Evolutionary conservation across 2,113 vertebrate genomes (phyloP).

Genomic region (Anoplopoma fimbria): DNA sequence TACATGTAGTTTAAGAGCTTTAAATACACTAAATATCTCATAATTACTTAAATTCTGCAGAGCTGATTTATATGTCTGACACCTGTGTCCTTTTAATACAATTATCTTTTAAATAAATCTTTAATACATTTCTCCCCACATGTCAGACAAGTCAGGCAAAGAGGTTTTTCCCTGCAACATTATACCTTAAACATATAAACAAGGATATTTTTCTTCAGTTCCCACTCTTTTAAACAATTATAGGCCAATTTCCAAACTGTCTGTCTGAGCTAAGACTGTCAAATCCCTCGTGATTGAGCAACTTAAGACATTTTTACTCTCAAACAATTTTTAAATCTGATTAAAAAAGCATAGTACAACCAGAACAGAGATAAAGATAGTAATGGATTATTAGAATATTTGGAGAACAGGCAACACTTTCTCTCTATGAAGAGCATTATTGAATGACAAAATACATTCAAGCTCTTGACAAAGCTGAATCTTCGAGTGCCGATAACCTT

Average conservation of each 20-base stretch:
- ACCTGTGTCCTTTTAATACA: slow-evolving; percentile 4
- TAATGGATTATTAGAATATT: not conserved
- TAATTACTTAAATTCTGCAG: not conserved
- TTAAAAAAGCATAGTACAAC: not conserved
- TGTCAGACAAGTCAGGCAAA: not conserved
- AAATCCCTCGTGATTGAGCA: not conserved
- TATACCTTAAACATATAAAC: not conserved
- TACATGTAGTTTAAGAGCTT: not conserved
- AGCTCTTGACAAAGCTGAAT: not conserved
- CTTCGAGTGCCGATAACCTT: not conserved
- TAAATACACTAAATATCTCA: not conserved
- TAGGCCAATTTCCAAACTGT: not conserved
- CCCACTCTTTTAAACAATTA: not conserved
- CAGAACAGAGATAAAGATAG: not conserved
- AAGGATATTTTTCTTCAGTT: slow-evolving; percentile 2
- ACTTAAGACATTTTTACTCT: not conserved
- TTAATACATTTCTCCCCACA: not conserved
- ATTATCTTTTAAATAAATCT: not conserved
- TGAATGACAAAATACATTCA: not conserved
- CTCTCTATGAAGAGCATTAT: not conserved
- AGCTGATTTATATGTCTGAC: not conserved
- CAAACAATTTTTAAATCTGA: not conserved
- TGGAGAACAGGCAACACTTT: not conserved
- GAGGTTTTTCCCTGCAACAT: not conserved
- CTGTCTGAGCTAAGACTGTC: not conserved